A percentile compares a stretch with the other conserved stretches of the same genome.
These are phyloP conservation scores for Mohoua ochrocephala DNA, from an alignment of 2,113 vertebrate species.

Conservation along the genomic window DNA sequence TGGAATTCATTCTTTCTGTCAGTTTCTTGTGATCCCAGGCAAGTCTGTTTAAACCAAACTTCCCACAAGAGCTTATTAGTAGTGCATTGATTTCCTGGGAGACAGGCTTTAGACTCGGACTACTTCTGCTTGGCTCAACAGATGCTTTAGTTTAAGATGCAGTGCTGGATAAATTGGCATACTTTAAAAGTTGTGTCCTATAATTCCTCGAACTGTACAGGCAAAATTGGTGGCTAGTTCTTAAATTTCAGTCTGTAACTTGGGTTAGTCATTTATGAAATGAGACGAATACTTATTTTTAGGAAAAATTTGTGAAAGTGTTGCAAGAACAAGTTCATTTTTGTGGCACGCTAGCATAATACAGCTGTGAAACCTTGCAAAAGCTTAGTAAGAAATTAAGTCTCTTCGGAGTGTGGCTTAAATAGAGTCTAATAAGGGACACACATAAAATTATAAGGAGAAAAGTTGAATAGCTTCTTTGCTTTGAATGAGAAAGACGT, in stretches of 20 bases:
- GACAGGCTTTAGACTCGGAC: neutral
- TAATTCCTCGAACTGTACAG: neutral
- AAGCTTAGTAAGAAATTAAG: neutral
- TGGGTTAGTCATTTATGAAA: neutral
- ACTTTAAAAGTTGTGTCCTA: neutral
- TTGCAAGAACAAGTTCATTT: neutral
- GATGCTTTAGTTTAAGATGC: neutral
- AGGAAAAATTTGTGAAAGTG: neutral
- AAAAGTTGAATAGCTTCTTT: neutral
- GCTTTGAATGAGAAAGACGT: neutral
- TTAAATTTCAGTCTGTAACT: neutral
- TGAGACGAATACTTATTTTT: neutral
- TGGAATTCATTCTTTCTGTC: neutral
- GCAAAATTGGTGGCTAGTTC: neutral
- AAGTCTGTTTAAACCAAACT: neutral
- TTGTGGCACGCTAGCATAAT: accelerated
- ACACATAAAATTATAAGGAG: neutral
- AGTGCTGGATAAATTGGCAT: neutral
- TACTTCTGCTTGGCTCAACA: neutral
- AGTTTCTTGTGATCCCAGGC: neutral
- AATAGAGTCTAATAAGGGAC: neutral
- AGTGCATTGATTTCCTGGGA: neutral
- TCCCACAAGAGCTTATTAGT: neutral
- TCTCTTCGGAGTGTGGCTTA: neutral
- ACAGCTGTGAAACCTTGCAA: neutral